Evolutionary conservation across 2,113 vertebrate species (phyloP).

Genomic region (Poeciliopsis occidentalis): DNA sequence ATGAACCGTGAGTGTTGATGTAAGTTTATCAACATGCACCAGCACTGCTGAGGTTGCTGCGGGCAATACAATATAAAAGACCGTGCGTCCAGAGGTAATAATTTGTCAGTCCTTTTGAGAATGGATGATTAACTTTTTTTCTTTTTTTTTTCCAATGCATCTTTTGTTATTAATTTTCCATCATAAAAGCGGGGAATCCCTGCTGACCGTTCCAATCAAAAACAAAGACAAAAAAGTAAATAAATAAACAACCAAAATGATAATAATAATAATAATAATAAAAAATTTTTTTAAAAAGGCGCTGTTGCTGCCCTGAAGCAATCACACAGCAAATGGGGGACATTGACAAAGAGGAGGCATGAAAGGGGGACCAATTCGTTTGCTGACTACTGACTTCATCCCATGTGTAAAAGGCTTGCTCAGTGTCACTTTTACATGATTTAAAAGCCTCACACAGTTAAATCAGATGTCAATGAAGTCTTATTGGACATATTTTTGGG

Average conservation of each 20-base stretch:
- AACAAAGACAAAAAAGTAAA: slow-evolving; percentile 5
- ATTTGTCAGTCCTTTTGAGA: slow-evolving; percentile 52
- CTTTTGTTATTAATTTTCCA: slow-evolving; percentile 39
- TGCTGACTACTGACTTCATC: slow-evolving; percentile 82
- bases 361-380: slow-evolving; percentile 76
- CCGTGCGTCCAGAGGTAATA: slow-evolving; percentile 57
- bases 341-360: slow-evolving; percentile 79
- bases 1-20: slow-evolving; percentile 80
- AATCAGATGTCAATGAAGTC: slow-evolving; percentile 86
- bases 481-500: slow-evolving; percentile 84
- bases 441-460: slow-evolving; percentile 82
- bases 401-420: slow-evolving; percentile 77
- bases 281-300: neutral
- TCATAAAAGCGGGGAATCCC: slow-evolving; percentile 34
- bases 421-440: slow-evolving; percentile 82
- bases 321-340: slow-evolving; percentile 78
- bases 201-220: slow-evolving; percentile 64
- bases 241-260: too few relatives aligned
- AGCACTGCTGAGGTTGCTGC: slow-evolving; percentile 80
- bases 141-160: neutral
- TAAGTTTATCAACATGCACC: slow-evolving; percentile 81
- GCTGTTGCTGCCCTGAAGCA: slow-evolving; percentile 81
- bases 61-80: slow-evolving; percentile 68
- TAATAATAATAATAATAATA: too few relatives aligned
- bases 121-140: slow-evolving; percentile 47